Evolutionary conservation across 2,113 vertebrate genomes (phyloP), one percentile per base, ranked within the genome.

Genomic region (Clarias batrachus): DNA sequence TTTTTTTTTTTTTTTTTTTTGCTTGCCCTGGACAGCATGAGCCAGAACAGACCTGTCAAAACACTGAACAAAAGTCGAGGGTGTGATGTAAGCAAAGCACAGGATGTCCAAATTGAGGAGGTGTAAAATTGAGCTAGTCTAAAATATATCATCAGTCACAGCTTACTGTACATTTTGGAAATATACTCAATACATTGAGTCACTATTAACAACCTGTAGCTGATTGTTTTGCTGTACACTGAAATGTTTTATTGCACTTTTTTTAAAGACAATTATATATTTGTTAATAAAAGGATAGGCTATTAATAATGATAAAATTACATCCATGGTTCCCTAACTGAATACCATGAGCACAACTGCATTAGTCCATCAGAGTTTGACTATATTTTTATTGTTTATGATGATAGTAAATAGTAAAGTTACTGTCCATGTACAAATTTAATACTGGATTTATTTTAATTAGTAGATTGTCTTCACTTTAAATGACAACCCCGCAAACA

Each of bases 1-100:
- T 65, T 65, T 65, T 7, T 65, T 66, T 87, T 52, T 13, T 59
- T 59, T 2, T 11, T 59, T 11, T 74, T 41, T 52, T 10, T 25
- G 10, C 23, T 52, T 82, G 41, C 30, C 76, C 63, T 85, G 78
- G 82, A 77, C 66, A 56, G 80, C 68, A 68, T 70, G 37, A 82
- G 41, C 23, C 59, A 80, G 65, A 30, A 85, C 62, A 84, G 70
- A 48, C 21, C 77, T 57, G 21, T 82, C 80, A 41, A 66, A 59
- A 57, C 25, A 68, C 14, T 17, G 25, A 56, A 48, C 8, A 21
- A 37, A 17, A 57, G 23, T 33, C 17, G 9, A 79, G 11, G 48
- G 14, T 17, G 0, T 23, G 41, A 65, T 66, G 84, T 33, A 80
- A 37, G n/a, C 56, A 13, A 0, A 9, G 57, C 33, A 25, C 57